Conservation (phyloP, 2,888 invertebrate genomes). For the Thereva unica region DNA sequence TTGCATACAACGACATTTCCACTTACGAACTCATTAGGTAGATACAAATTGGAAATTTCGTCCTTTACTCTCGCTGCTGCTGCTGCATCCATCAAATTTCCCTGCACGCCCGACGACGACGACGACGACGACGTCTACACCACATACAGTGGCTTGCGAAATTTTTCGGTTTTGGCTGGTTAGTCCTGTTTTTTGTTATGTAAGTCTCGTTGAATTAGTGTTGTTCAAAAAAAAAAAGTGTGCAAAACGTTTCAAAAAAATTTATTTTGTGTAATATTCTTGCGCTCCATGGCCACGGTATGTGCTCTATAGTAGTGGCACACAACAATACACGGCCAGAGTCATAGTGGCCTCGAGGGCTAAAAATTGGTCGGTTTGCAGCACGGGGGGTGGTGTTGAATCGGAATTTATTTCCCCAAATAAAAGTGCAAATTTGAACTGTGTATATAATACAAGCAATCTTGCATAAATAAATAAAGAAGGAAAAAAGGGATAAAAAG, state of each 20-base stretch:
- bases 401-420: not conserved
- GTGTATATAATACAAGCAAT: not conserved
- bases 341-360: not conserved
- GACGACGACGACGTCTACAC: conserved; percentile 3
- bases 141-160: not conserved
- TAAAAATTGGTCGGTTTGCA: not conserved
- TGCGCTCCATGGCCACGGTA: no score
- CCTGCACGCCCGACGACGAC: not conserved
- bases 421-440: conserved; percentile 5
- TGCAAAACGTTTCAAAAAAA: no score
- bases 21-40: conserved; percentile 10
- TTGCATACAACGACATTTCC: no score
- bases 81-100: not conserved
- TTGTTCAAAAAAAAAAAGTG: no score
- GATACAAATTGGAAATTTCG: conserved; percentile 14
- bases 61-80: not conserved
- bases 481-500: not conserved
- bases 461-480: not conserved
- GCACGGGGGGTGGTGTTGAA: not conserved
- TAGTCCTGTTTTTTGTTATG: no score
- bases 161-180: no score
- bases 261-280: no score
- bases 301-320: no score
- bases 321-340: no score
- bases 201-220: no score